Evolutionary conservation across 2,888 invertebrate species (phyloP), one percentile per base, ranked within the genome.

Genomic region (Cetonia aurata): DNA sequence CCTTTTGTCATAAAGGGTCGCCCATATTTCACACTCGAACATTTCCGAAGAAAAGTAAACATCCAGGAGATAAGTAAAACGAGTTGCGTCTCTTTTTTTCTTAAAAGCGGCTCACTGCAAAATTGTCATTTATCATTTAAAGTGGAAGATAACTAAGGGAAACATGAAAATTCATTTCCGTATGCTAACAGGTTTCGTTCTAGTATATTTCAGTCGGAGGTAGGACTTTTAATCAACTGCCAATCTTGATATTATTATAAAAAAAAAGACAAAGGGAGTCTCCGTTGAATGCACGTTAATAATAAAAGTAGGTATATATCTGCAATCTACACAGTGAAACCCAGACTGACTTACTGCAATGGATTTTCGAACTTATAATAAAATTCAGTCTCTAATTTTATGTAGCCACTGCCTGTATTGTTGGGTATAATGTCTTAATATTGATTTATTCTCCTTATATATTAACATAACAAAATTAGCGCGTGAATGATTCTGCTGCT

Each of bases 11-110:
- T 70, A 65, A 70, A 65, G 67, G 65, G 67, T 67, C 66, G 67
- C 67, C 67, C 67, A 71, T 71, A 71, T 71, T 71, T 71, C 70
- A 71, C 70, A 71, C 67, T 66, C 66, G 66, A 67, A 71, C 59
- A 59, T 71, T 57, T 57, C 67, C 67, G 66, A 67, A 59, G 67
- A 67, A 71, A 67, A 55, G 70, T 67, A 66, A 66, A 66, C 59
- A 62, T 62, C 62, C 60, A 69, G 46, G 46, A 70, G 70, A 71
- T 71, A 71, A 71, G 70, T 67, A 69, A 69, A 60, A 55, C 60
- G 69, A 53, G 62, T 62, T 50, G 69, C 53, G 37, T 10, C 37
- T 25, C 25, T 25, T 25, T 37, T 37, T 37, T 57, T 69, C 53
- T 60, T 52, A 60, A 17, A 69, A 69, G 52, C 50, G 62, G 59